Evolutionary conservation across 2,113 vertebrate species (phyloP).

Genomic region (Bubo bubo): DNA sequence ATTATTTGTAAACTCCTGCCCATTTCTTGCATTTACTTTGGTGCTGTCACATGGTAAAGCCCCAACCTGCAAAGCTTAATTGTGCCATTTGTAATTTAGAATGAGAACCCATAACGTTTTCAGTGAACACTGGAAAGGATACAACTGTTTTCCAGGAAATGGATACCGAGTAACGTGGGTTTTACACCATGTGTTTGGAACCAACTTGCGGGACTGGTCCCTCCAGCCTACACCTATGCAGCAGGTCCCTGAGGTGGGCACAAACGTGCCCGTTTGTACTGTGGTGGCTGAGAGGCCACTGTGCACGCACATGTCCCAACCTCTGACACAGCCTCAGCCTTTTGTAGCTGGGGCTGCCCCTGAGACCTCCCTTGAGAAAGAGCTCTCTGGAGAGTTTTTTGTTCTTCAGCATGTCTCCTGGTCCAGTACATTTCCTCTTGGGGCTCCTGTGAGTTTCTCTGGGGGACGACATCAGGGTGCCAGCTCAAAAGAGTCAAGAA

Average conservation of each 20-base stretch:
- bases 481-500: background rate
- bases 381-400: background rate
- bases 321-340: background rate
- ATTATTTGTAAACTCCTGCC: background rate
- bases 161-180: background rate
- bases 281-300: background rate
- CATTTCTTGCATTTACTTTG: background rate
- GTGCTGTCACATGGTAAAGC: background rate
- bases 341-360: background rate
- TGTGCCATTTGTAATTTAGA: background rate
- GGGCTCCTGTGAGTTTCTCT: background rate
- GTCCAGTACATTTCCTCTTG: background rate
- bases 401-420: background rate
- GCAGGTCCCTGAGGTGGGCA: background rate
- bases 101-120: background rate
- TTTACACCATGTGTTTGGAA: background rate
- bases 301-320: background rate
- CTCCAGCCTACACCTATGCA: background rate
- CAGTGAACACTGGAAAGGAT: background rate
- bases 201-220: background rate
- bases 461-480: background rate
- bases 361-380: background rate
- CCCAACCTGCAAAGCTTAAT: background rate
- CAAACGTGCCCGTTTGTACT: fast-evolving
- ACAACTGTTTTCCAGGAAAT: background rate